Conservation (phyloP, 2,888 invertebrate species). For the Taphrorychus bicolor region DNA sequence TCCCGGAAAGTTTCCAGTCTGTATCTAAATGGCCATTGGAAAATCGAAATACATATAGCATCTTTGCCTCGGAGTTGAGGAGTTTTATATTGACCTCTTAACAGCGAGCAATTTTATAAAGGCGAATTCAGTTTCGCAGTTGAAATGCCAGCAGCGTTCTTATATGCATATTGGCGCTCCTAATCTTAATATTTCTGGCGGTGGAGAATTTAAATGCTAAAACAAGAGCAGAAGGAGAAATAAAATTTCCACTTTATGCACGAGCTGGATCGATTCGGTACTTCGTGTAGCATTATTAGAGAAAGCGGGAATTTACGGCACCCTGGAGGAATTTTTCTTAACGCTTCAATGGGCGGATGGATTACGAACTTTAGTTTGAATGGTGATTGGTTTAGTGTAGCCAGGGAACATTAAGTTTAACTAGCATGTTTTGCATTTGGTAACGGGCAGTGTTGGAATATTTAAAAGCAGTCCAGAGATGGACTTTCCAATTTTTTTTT, state of each 20-base stretch:
- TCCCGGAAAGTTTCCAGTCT: conserved; percentile 1
- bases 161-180: conserved; percentile 12
- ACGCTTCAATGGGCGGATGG: not conserved
- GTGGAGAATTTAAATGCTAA: conserved; percentile 13
- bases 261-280: conserved; percentile 7
- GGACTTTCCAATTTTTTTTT: no score
- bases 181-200: conserved; percentile 16
- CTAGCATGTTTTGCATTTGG: not conserved
- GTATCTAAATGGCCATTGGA: conserved; percentile 22
- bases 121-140: conserved; percentile 25
- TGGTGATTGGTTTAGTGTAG: not conserved
- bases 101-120: conserved; percentile 16
- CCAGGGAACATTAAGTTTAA: not conserved
- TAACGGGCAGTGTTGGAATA: no score
- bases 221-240: conserved; percentile 8
- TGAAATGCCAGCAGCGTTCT: conserved; percentile 12
- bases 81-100: conserved; percentile 17
- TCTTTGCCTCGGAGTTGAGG: conserved; percentile 17
- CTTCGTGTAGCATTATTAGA: not conserved
- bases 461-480: no score
- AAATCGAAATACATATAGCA: conserved; percentile 26
- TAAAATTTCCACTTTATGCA: conserved; percentile 17
- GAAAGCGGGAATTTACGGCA: not conserved
- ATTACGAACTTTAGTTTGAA: not conserved
- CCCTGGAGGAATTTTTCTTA: conserved; percentile 2